phyloP scores from a whole-genome alignment of 2,888 invertebrate species.

The Drosophila eohydei region DNA sequence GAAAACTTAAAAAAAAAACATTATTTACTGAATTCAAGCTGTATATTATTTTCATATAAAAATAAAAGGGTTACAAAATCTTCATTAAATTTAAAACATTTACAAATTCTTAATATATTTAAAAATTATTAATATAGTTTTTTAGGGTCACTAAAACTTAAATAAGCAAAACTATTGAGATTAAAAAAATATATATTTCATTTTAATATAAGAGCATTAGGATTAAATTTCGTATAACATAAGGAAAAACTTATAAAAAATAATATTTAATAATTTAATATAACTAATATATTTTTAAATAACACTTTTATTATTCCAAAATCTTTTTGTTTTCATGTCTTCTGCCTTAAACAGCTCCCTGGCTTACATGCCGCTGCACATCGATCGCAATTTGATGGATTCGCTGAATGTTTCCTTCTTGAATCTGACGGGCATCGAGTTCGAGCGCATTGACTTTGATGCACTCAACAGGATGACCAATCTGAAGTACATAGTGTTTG shows the following conservation, averaged over 20 bases:
- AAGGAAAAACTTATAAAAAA: too few species aligned
- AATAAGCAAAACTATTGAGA: too few species aligned
- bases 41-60: too few species aligned
- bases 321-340: background rate
- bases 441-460: conserved; percentile 86
- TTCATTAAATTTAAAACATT: background rate
- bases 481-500: conserved; percentile 87
- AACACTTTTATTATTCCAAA: background rate
- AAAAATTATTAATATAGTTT: background rate
- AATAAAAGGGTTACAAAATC: too few species aligned
- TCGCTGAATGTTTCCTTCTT: conserved; percentile 83
- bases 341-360: conserved; percentile 80
- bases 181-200: too few species aligned
- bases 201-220: too few species aligned
- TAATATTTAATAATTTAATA: too few species aligned
- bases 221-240: too few species aligned
- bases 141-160: too few species aligned
- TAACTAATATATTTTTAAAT: background rate
- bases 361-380: conserved; percentile 83
- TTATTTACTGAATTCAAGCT: background rate
- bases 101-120: background rate
- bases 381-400: conserved; percentile 72
- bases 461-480: conserved; percentile 85
- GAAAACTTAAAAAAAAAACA: background rate
- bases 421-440: conserved; percentile 86